Evolutionary conservation across 2,888 invertebrate species (phyloP).

Genomic region (Yponomeuta malinellus): DNA sequence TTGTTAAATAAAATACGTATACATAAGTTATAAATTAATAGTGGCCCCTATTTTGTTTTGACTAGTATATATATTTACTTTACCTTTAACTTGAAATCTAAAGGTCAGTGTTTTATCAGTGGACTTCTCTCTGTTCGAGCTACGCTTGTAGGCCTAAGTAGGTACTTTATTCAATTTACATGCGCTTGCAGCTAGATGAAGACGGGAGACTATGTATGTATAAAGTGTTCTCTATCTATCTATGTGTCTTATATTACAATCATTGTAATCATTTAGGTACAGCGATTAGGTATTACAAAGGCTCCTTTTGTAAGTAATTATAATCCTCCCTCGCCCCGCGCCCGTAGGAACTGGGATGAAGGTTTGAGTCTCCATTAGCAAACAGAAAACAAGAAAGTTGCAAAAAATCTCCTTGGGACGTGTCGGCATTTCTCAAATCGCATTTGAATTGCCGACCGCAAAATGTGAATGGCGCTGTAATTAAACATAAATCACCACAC

Average conservation of each 20-base stretch:
- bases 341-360: neutral
- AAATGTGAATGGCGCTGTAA: slow-evolving; percentile 57
- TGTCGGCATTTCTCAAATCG: slow-evolving; percentile 45
- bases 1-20: too few species aligned
- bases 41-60: too few species aligned
- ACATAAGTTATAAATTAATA: too few species aligned
- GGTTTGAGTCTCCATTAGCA: neutral
- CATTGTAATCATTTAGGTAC: neutral
- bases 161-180: neutral
- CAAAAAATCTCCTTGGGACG: slow-evolving; percentile 35
- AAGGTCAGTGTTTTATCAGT: neutral
- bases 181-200: too few species aligned
- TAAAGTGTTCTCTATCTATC: too few species aligned
- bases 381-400: slow-evolving; percentile 28
- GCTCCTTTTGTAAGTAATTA: neutral
- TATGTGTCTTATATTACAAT: neutral
- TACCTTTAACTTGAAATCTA: neutral
- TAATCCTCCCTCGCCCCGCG: neutral
- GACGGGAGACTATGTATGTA: too few species aligned
- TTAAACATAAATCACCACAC: slow-evolving; percentile 65
- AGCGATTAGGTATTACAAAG: neutral
- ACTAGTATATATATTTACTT: neutral
- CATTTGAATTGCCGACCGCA: slow-evolving; percentile 39
- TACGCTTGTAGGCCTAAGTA: neutral
- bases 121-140: neutral